Evolutionary conservation across 2,888 invertebrate genomes (phyloP), one percentile per base, ranked within the genome.

Genomic region (Lydus trimaculatus): DNA sequence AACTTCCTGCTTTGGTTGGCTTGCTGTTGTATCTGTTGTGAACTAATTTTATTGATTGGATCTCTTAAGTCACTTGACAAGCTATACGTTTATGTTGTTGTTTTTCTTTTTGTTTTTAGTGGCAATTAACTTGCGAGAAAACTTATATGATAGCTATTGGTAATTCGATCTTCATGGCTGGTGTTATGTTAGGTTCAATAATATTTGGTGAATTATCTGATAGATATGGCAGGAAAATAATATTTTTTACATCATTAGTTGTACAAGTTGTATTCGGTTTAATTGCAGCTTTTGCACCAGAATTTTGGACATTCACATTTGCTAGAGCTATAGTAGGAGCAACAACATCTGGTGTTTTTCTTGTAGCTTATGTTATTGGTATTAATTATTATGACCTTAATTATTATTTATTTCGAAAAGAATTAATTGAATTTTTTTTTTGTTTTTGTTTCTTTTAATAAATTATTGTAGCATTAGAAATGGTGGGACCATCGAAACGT

Each of bases 311-410:
- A 59, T 93, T 91, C 79, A 89, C 91, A 13, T 81, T 90, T 65
- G 87, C 91, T 56, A 87, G 94, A 72, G 84, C 91, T 69, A 81
- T 93, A 61, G 89, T 94, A 28, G 94, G 94, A 15, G 89, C 91
- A 13, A 91, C 92, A 11, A 92, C 93, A 9, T 92, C 92, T 7
- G 93, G 93, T 1, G 91, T 93, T 11, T 94, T 93, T 79, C 85
- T 93, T 68, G 92, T 93, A 23, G 91, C 92, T 58, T 94, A 93
- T 83, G 93, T 93, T 61, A 91, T 94, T 75, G 92, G 93, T 89
- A 87, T 43, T n/a, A n/a, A n/a, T n/a, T n/a, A n/a, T n/a, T n/a
- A n/a, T n/a, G n/a, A n/a, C n/a, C n/a, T n/a, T n/a, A n/a, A n/a
- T n/a, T n/a, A n/a, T n/a, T n/a, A n/a, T n/a, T n/a, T n/a, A n/a